Conservation (phyloP, 2,113 vertebrate genomes). For the Panthera tigris region DNA sequence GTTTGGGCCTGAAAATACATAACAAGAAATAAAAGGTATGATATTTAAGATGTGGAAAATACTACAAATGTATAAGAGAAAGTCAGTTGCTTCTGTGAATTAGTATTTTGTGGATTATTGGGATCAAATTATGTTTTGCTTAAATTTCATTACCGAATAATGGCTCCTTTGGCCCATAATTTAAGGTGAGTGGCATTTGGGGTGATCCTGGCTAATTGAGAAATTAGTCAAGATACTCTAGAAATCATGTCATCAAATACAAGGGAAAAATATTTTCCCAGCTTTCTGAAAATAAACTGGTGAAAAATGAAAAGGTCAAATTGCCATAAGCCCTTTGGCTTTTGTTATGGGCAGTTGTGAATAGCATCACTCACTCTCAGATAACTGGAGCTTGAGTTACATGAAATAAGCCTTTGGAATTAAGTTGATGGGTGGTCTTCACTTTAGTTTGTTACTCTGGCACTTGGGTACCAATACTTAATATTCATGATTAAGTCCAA, state of each 20-base stretch:
- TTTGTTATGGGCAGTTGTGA: slow-evolving; percentile 83
- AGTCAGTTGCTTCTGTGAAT: not conserved
- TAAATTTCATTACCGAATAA: slow-evolving; percentile 36
- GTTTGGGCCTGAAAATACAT: not conserved
- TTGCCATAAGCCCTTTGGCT: slow-evolving; percentile 79
- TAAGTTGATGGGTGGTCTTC: slow-evolving; percentile 94
- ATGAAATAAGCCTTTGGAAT: slow-evolving; percentile 85
- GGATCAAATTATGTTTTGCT: slow-evolving; percentile 49
- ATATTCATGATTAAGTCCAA: slow-evolving; percentile 95
- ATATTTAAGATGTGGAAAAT: not conserved
- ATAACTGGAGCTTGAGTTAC: slow-evolving; percentile 90
- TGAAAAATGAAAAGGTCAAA: slow-evolving; percentile 65
- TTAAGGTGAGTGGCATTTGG: slow-evolving; percentile 18
- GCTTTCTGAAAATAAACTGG: slow-evolving; percentile 64
- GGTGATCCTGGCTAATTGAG: slow-evolving; percentile 52
- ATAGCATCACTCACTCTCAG: slow-evolving; percentile 85
- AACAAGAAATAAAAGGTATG: slow-evolving; percentile 30
- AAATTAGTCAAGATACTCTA: slow-evolving; percentile 62
- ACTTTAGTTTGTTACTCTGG: slow-evolving; percentile 84
- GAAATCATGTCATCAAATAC: slow-evolving; percentile 65
- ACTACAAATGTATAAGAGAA: slow-evolving; percentile 34
- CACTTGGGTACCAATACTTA: slow-evolving; percentile 88
- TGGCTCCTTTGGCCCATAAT: slow-evolving; percentile 5
- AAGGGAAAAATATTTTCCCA: slow-evolving; percentile 68
- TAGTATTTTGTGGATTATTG: slow-evolving; percentile 9